A percentile compares a stretch with the other conserved stretches of the same genome.
These are phyloP conservation scores for Melospiza melodia DNA, from an alignment of 2,113 vertebrate species.

Conservation along the genomic window DNA sequence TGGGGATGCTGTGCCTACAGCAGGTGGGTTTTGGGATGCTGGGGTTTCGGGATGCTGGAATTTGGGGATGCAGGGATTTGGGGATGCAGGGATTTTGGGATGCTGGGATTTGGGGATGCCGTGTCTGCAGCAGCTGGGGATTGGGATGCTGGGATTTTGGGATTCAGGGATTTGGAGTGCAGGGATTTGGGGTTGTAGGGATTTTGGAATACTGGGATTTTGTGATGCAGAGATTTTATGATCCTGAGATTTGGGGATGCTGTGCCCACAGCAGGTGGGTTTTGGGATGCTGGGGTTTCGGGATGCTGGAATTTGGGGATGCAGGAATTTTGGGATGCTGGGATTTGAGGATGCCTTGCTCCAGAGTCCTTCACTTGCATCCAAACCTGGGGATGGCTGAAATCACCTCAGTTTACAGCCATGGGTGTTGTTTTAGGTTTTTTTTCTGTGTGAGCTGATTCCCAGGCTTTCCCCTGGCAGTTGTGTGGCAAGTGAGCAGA, in stretches of 20 bases:
- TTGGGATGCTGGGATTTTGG: neutral
- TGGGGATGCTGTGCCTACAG: no score
- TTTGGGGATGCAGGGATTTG: no score
- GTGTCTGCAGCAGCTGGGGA: no score
- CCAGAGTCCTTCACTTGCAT: neutral
- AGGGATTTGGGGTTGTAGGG: neutral
- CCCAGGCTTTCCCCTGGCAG: neutral
- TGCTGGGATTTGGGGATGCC: neutral
- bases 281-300: no score
- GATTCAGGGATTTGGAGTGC: neutral
- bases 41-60: no score
- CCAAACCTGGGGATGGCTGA: neutral
- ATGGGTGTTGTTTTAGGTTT: neutral
- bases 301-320: no score
- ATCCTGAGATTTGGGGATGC: no score
- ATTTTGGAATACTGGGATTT: no score
- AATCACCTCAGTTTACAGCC: neutral
- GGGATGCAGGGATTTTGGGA: neutral
- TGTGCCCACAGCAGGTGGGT: no score
- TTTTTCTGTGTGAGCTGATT: neutral
- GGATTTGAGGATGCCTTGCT: neutral
- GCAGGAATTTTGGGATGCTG: no score
- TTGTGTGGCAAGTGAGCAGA: neutral
- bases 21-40: neutral
- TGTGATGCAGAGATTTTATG: no score